Conservation (phyloP, 2,888 invertebrate species). For the Cantharis rufa region DNA sequence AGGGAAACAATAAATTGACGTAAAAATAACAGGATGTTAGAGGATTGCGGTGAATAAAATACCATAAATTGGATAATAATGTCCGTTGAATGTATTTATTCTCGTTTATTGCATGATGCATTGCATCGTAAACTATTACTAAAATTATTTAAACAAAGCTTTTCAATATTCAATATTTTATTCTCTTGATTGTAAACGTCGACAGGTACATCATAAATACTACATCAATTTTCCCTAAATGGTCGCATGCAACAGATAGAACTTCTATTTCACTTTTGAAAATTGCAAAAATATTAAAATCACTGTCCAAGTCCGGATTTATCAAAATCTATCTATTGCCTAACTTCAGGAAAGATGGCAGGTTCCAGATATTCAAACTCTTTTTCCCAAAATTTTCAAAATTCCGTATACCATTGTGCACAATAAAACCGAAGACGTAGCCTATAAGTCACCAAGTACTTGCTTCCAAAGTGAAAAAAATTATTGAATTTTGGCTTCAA, state of each 20-base stretch:
- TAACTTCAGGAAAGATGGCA: too few species aligned
- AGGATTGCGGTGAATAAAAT: constrained; percentile 39
- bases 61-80: constrained; percentile 44
- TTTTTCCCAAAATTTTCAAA: too few species aligned
- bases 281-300: too few species aligned
- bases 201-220: not conserved
- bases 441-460: too few species aligned
- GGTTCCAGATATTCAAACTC: too few species aligned
- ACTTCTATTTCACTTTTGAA: not conserved
- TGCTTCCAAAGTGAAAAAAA: too few species aligned
- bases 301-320: too few species aligned
- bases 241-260: not conserved
- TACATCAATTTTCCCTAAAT: not conserved
- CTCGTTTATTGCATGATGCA: not conserved
- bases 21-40: constrained; percentile 45
- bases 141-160: not conserved
- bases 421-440: too few species aligned
- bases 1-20: not conserved
- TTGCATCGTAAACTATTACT: not conserved
- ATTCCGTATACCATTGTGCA: too few species aligned
- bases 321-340: too few species aligned
- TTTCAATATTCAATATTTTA: not conserved
- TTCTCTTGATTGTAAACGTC: not conserved
- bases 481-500: too few species aligned
- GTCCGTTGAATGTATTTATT: constrained; percentile 35